Evolutionary conservation across 2,113 vertebrate species (phyloP), one percentile per base, ranked within the genome.

Genomic region (Menura novaehollandiae): DNA sequence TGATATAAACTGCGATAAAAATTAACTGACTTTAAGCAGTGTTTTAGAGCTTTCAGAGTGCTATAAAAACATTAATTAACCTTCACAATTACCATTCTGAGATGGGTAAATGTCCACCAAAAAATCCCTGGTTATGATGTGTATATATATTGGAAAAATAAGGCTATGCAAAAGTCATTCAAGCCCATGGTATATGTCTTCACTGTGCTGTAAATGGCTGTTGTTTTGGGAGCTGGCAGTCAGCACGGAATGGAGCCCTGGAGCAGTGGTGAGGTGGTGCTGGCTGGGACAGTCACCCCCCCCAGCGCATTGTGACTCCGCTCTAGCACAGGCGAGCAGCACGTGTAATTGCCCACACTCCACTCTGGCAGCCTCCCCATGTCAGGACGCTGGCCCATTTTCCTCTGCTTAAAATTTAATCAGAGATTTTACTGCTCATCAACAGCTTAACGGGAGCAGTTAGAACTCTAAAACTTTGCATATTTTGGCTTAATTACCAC

Each of bases 341-440:
- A 91, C 8, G 0, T 37, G 43, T 79, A 88, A 94, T 93, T 95
- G 75, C 87, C 76, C n/a, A 75, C 11, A 75, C 89, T 94, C 81
- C 87, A 66, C 90, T 96, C 85, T 85, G 88, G 95, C 97, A 97
- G 90, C 62, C 83, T 96, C 93, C 67, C 83, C 52, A 4, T 93
- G 59, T 89, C 79, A 85, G 81, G 75, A 87, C 72, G 35, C 78
- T 97, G 95, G 95, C 88, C 95, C 94, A 95, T 97, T 98, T 98
- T 93, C 96, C 91, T 87, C 71, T 1, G 33, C 96, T 98, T 97
- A 97, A 97, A 98, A 98, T 98, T 98, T 98, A 98, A 98, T 98
- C 97, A 98, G 97, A 98, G 88, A 91, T 98, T 98, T 98, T 98
- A 97, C 97, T 97, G 97, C 98, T 98, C 97, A 98, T 98, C 97